These are phyloP conservation scores for Apodemia zela DNA, from an alignment of 2,888 invertebrate species.

Conservation along the genomic window DNA sequence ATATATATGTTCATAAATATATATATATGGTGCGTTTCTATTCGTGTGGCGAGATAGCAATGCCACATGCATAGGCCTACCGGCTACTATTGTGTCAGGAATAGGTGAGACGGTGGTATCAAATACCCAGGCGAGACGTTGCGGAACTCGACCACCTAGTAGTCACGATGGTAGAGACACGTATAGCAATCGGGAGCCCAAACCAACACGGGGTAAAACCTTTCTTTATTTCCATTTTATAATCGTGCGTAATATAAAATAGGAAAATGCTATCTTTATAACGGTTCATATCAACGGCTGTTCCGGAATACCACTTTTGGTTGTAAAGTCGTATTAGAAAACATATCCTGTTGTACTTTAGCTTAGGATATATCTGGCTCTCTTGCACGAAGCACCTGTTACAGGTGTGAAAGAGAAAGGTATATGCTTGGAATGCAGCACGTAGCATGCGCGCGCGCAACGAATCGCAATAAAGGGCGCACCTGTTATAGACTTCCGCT, in stretches of 20 bases:
- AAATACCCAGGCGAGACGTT: no score
- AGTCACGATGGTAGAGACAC: no score
- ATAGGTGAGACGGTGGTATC: no score
- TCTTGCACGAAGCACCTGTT: not conserved
- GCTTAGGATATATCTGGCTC: not conserved
- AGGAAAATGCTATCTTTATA: not conserved
- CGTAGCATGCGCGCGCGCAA: conserved; percentile 19
- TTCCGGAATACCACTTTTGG: conserved; percentile 14
- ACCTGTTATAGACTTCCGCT: conserved; percentile 23
- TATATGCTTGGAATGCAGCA: conserved; percentile 20
- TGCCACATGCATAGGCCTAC: no score
- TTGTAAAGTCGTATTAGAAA: conserved; percentile 10
- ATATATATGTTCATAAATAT: no score
- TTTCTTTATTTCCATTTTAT: no score
- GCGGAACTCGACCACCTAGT: no score
- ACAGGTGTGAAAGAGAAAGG: not conserved
- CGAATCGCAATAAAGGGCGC: conserved; percentile 27
- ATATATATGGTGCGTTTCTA: no score
- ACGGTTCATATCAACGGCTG: not conserved
- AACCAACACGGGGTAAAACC: no score
- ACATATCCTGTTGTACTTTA: conserved; percentile 14
- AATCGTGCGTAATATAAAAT: not conserved
- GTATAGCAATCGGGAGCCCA: no score
- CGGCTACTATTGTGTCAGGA: no score
- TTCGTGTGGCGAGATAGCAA: no score